These are phyloP conservation scores for Plagiodera versicolora DNA, from an alignment of 2,888 invertebrate genomes.

Conservation along the genomic window DNA sequence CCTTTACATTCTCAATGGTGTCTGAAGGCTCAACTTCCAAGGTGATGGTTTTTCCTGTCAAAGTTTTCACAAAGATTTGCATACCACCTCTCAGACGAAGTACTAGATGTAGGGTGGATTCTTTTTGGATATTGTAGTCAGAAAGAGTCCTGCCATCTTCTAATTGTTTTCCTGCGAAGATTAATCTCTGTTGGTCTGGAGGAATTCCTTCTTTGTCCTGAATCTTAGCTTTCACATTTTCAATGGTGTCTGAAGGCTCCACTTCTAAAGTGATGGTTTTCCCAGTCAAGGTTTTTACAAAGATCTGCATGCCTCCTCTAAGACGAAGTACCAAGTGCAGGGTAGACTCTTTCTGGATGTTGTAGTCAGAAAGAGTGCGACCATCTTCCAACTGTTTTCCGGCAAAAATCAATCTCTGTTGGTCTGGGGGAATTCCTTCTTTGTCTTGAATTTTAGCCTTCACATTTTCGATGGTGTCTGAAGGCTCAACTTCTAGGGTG, in stretches of 20 bases:
- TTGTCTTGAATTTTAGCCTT: not conserved
- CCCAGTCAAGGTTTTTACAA: slow-evolving; percentile 84
- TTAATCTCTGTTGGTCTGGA: slow-evolving; percentile 70
- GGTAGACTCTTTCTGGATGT: not conserved
- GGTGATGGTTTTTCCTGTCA: no score
- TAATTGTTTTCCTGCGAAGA: slow-evolving; percentile 83
- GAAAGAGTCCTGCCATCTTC: slow-evolving; percentile 88
- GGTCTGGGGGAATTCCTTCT: not conserved
- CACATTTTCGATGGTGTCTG: not conserved
- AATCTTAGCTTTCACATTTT: no score
- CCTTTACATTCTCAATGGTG: slow-evolving; percentile 5
- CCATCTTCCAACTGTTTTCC: not conserved
- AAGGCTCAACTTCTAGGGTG: not conserved
- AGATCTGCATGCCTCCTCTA: slow-evolving; percentile 60
- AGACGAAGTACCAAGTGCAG: not conserved
- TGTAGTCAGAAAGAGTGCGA: not conserved
- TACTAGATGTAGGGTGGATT: slow-evolving; percentile 86
- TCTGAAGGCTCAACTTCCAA: no score
- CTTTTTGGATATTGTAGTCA: slow-evolving; percentile 94
- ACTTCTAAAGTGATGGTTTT: slow-evolving; percentile 12
- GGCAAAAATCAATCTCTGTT: not conserved
- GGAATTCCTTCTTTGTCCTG: no score
- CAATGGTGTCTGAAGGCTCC: slow-evolving; percentile 3
- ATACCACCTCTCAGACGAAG: slow-evolving; percentile 90
- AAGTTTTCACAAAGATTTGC: no score